A percentile compares a stretch with the other conserved stretches of the same genome.
phyloP scores from a whole-genome alignment of 2,797 vertebrate genomes.

The Amblyopsis hoosieri region DNA sequence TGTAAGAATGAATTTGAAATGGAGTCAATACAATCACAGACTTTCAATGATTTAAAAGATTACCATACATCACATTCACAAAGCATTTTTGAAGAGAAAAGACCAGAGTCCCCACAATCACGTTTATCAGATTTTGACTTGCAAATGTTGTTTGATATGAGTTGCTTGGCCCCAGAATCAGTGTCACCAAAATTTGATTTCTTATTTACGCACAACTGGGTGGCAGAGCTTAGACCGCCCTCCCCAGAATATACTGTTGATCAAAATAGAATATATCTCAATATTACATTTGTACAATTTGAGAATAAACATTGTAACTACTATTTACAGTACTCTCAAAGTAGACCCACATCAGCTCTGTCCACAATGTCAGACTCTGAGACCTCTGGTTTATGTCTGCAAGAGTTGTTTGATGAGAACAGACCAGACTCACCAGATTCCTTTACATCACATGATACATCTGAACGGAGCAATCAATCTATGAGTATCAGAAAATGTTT shows the following conservation, averaged over 20 bases:
- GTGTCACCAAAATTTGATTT: neutral
- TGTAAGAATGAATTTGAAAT: neutral
- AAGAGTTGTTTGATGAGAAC: neutral
- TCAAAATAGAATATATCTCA: neutral
- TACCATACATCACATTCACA: neutral
- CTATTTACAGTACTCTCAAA: neutral
- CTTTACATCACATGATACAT: too few species aligned
- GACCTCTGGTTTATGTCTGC: neutral
- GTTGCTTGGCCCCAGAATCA: neutral
- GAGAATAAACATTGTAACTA: neutral
- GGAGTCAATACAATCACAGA: neutral
- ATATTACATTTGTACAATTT: neutral
- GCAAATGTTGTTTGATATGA: neutral
- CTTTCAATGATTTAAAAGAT: neutral
- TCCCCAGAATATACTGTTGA: neutral
- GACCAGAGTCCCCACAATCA: conserved; percentile 14
- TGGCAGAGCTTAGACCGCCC: neutral
- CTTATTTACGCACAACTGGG: neutral
- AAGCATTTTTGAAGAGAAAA: neutral
- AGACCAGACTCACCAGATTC: conserved; percentile 9
- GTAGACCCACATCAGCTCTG: neutral
- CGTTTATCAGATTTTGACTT: neutral
- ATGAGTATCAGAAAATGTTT: neutral
- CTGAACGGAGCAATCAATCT: neutral
- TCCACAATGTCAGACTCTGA: neutral